These are phyloP conservation scores for Corythaeola cristata DNA, from an alignment of 2,113 vertebrate genomes.

Conservation along the genomic window DNA sequence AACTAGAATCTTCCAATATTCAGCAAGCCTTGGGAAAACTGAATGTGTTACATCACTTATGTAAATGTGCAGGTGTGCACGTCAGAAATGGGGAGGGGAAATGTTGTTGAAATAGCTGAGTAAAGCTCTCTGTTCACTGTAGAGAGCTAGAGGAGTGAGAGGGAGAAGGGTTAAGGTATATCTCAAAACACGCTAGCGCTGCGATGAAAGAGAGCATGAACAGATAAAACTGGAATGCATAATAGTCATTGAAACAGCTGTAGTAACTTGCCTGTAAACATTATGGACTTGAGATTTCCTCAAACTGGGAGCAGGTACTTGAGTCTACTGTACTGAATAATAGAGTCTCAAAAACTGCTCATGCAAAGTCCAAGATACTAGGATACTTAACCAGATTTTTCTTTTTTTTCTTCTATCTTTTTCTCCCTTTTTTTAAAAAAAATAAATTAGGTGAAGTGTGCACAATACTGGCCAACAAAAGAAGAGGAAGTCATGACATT, in stretches of 20 bases:
- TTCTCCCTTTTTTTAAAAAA: background rate
- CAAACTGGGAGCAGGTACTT: background rate
- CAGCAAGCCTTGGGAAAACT: background rate
- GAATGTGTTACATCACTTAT: background rate
- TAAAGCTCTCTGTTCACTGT: background rate
- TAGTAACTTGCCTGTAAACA: background rate
- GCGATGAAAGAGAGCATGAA: background rate
- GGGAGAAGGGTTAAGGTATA: background rate
- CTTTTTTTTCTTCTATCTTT: no score
- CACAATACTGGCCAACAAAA: conserved; percentile 94
- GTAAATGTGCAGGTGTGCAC: background rate
- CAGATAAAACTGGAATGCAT: background rate
- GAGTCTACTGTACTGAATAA: background rate
- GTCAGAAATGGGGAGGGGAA: background rate
- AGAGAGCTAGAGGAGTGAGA: background rate
- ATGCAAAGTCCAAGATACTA: background rate
- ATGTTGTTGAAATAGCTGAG: background rate
- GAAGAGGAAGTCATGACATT: conserved; percentile 88
- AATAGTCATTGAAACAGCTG: background rate
- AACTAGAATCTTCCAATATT: background rate
- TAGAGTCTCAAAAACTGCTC: background rate
- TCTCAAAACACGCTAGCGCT: background rate
- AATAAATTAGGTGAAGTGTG: conserved; percentile 90
- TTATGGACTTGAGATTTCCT: background rate
- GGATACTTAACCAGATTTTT: background rate